phyloP scores from a whole-genome alignment of 2,888 invertebrate genomes.

The Camponotus fellah region DNA sequence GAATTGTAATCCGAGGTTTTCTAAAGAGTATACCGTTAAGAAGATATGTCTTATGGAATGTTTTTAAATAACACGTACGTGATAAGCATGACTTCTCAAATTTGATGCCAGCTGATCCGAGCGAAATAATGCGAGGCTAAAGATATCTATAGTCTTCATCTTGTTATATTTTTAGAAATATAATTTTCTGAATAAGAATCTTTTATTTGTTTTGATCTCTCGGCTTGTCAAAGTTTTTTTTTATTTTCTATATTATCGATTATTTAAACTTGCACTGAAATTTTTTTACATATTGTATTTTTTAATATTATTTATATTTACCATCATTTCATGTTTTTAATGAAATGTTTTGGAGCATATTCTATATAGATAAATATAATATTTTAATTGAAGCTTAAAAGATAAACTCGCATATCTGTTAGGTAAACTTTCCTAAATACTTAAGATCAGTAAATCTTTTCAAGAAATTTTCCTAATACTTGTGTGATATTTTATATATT shows the following conservation, averaged over 20 bases:
- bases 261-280: not conserved
- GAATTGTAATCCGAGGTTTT: constrained; percentile 30
- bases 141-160: not conserved
- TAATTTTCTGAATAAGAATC: not conserved
- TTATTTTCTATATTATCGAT: not conserved
- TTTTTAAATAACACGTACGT: constrained; percentile 28
- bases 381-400: not conserved
- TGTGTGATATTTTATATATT: not conserved
- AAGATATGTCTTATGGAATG: constrained; percentile 38
- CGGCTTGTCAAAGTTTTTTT: not conserved
- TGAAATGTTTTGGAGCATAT: not conserved
- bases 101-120: not conserved
- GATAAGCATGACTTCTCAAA: constrained; percentile 30
- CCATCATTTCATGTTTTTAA: not conserved
- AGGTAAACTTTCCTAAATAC: not conserved
- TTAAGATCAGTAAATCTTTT: constrained; percentile 20
- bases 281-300: not conserved
- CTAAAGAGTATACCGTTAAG: constrained; percentile 2
- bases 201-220: not conserved
- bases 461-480: not conserved
- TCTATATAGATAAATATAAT: not conserved
- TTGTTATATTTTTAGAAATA: not conserved
- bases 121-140: constrained; percentile 1
- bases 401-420: not conserved
- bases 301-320: not conserved